Base-by-base conservation (phyloP, 2,888 invertebrate genomes). In the Ischnus inquisitorius region DNA sequence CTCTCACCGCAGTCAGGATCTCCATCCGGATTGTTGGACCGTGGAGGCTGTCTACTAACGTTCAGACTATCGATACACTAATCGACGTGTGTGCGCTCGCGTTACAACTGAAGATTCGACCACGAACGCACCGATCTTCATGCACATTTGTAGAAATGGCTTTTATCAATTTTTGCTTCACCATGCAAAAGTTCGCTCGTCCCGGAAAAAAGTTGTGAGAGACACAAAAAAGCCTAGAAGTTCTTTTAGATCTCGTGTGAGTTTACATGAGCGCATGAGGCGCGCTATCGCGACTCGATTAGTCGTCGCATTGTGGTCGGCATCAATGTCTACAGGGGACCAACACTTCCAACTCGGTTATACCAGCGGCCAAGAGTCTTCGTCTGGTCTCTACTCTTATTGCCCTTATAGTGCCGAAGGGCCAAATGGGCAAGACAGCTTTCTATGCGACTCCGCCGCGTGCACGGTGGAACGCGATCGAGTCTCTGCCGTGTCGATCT, bases 281-380 rank as follows among this genome's bases (percentile, higher is more conserved):
- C 51, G 3, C 82, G 86, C 0, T 87, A 88, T 86, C 87, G 85
- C 79, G 87, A 87, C 89, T 91, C 90, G 90, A 91, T 91, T 91
- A 90, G 91, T 89, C 90, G 86, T 84, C 84, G 88, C 88, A 89
- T 90, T 90, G 90, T 90, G 85, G 86, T 60, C 75, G 79, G 72
- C 88, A 77, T 89, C 89, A 90, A 88, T 88, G 89, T 89, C 88
- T 85, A 87, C 77, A 86, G n/a, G 10, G 51, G 25, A 10, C n/a
- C 57, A 64, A 57, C 16, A n/a, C 41, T 46, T 72, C 28, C 12
- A 72, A 43, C 54, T 72, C 65, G 19, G 28, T 65, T 43, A 64
- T 41, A 65, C 54, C 16, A 48, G 41, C 60, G 12, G 41, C 34
- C 60, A 22, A 48, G 67, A 28, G 28, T 16, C 34, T 46, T 57